Conservation (phyloP, 35 echinoderm and acorn worm genomes). For the Ophiothrix spiculata region DNA sequence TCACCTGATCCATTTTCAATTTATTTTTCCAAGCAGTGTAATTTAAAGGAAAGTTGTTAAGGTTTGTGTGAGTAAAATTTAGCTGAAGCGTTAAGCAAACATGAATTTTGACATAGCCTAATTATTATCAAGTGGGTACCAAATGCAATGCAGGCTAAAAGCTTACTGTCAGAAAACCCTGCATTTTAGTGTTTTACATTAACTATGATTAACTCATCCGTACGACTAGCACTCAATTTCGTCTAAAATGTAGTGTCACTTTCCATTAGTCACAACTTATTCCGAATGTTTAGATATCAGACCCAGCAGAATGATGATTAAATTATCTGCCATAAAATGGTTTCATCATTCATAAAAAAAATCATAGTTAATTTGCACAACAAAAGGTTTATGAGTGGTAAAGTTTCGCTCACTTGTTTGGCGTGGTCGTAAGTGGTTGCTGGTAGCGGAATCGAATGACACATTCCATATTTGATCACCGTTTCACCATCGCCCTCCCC, state of each 20-base stretch:
- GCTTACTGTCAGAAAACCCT: neutral
- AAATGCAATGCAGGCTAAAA: neutral
- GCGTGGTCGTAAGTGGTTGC: no score
- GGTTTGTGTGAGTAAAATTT: neutral
- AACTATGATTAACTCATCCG: neutral
- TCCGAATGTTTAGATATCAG: neutral
- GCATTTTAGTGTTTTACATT: neutral
- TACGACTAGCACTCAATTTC: neutral
- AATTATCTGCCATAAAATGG: neutral
- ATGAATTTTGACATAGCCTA: neutral
- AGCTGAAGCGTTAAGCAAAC: neutral
- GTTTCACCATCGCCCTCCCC: no score
- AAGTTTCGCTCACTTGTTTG: no score
- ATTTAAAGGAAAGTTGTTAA: neutral
- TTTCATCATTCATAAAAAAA: neutral
- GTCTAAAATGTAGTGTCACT: neutral
- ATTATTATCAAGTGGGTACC: neutral
- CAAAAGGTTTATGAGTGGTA: no score
- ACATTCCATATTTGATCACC: no score
- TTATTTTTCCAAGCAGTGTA: neutral
- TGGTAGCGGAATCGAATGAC: no score
- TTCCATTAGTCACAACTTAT: neutral
- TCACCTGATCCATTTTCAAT: neutral
- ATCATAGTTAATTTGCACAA: no score
- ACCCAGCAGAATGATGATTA: constrained; percentile 9